phyloP scores from a whole-genome alignment of 2,797 vertebrate genomes.

The Pantherophis vulpinus region DNA sequence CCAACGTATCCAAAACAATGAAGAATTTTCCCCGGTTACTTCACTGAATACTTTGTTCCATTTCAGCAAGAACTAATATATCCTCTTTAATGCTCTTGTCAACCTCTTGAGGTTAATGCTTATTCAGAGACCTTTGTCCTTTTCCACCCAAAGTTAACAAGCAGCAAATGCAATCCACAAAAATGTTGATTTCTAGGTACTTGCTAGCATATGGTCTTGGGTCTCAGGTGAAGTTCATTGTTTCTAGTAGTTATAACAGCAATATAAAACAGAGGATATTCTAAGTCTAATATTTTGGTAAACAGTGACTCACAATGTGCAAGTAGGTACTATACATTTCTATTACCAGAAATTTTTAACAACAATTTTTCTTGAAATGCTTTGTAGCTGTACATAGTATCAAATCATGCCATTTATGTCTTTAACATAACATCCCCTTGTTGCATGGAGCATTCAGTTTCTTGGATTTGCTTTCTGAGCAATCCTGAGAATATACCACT shows the following conservation, averaged over 20 bases:
- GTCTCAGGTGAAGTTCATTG: slow-evolving; percentile 2
- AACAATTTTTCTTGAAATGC: neutral
- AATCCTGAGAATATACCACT: neutral
- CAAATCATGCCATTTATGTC: neutral
- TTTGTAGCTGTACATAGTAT: neutral
- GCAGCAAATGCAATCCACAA: neutral
- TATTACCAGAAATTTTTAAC: neutral
- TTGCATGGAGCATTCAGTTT: neutral
- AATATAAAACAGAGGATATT: neutral
- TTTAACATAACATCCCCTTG: neutral
- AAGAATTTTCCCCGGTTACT: slow-evolving; percentile 4
- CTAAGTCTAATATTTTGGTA: neutral
- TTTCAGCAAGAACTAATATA: neutral
- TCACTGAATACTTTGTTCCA: neutral
- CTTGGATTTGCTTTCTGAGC: neutral
- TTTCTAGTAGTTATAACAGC: neutral
- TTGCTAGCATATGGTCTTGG: neutral
- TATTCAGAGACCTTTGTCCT: neutral
- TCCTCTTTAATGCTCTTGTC: neutral
- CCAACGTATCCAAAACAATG: neutral
- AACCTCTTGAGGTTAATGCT: neutral
- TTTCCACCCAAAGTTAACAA: slow-evolving; percentile 9
- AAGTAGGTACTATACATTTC: rapidly evolving
- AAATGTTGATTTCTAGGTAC: neutral
- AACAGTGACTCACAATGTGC: neutral